Evolutionary conservation across 2,797 vertebrate species (phyloP), one percentile per base, ranked within the genome.

Genomic region (Eulemur rubriventer): DNA sequence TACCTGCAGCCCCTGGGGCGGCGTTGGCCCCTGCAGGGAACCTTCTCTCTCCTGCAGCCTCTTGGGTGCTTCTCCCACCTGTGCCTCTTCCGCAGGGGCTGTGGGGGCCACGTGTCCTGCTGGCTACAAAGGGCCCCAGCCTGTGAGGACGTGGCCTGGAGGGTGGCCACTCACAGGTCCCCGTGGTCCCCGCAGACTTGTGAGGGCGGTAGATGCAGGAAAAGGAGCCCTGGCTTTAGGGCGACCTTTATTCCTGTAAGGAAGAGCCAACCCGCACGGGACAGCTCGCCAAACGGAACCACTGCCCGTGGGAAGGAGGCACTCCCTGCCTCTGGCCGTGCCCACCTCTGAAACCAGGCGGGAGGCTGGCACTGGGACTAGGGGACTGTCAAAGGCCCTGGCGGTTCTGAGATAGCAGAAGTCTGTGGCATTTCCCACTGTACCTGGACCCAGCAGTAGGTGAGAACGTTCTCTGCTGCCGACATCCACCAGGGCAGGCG

Each of bases 401-500:
- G 57, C 4, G 0, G 14, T 38, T 73, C 69, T 46, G 63, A n/a
- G 84, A 72, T 4, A 24, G 50, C 16, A 9, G 89, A 86, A 48
- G 14, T 41, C 84, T 7, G 28, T 33, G 38, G 87, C 65, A 43
- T 65, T 69, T 63, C 50, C 6, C 2, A 9, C 1, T 5, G 41
- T 38, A 10, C 9, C 35, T 18, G 1, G 81, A 8, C 35, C 67
- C 55, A 75, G 67, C 17, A 1, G 46, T 7, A 48, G 87, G 4
- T 0, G 5, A 26, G 52, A 78, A 41, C 20, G 13, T 38, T 46
- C 41, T 38, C 76, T 43, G 10, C 24, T 55, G 35, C 61, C 3
- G 4, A 10, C 11, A 3, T 13, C 41, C 17, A 2, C 24, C 0
- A 0, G 26, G 59, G 78, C 18, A 5, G 5, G 0, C 13, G 2